Evolutionary conservation across 2,113 vertebrate species (phyloP).

Genomic region (Planiliza haematocheilus): DNA sequence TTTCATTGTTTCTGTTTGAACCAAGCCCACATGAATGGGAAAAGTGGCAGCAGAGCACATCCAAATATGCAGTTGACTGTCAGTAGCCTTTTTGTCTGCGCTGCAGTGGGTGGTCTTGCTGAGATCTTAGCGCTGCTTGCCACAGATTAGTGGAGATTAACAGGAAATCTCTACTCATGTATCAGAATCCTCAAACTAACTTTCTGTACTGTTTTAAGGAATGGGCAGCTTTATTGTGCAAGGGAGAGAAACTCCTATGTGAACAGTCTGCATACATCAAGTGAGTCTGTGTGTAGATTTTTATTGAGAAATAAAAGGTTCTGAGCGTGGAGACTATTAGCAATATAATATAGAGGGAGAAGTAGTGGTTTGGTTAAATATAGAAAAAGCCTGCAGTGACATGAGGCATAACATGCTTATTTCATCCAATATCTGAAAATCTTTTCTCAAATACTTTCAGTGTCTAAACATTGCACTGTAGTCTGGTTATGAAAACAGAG

Average conservation of each 20-base stretch:
- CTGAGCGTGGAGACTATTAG: no score
- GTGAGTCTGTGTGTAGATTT: background rate
- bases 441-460: no score
- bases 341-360: no score
- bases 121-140: slow-evolving; percentile 23
- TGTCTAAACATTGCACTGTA: no score
- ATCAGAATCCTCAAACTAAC: slow-evolving; percentile 29
- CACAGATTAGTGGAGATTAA: slow-evolving; percentile 39
- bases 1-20: slow-evolving; percentile 7
- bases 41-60: slow-evolving; percentile 6
- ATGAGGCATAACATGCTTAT: no score
- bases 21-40: slow-evolving; percentile 3
- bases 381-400: no score
- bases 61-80: background rate
- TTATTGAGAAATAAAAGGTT: background rate
- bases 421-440: no score
- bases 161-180: slow-evolving; percentile 27
- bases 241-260: slow-evolving; percentile 21
- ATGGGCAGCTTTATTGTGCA: slow-evolving; percentile 11
- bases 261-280: background rate
- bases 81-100: slow-evolving; percentile 5
- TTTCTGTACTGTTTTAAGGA: background rate
- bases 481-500: no score
- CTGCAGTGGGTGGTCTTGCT: slow-evolving; percentile 18
- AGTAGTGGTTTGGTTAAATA: no score